Evolutionary conservation across 2,888 invertebrate genomes (phyloP).

Genomic region (Eudasyphora cyanicolor): DNA sequence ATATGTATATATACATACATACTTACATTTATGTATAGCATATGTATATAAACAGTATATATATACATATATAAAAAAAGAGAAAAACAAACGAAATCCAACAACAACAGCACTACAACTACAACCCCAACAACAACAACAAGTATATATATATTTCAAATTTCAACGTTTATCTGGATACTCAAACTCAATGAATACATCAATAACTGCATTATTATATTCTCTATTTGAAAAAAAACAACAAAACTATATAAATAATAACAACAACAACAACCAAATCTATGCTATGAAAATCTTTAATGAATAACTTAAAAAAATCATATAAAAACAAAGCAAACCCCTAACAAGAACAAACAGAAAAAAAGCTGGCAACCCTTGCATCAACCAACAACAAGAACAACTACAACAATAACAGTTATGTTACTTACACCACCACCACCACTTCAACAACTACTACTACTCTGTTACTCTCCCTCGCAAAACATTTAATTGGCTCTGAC

Average conservation of each 20-base stretch:
- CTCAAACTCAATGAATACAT: slow-evolving; percentile 31
- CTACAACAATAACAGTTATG: slow-evolving; percentile 43
- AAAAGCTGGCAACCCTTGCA: slow-evolving; percentile 64
- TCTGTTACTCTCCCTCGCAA: neutral
- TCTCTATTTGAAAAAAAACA: slow-evolving; percentile 16
- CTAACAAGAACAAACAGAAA: slow-evolving; percentile 7
- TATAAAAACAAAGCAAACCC: neutral
- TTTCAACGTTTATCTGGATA: slow-evolving; percentile 58
- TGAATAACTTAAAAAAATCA: neutral
- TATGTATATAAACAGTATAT: slow-evolving; percentile 52
- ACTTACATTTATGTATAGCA: slow-evolving; percentile 45
- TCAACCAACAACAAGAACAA: no score
- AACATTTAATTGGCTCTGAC: slow-evolving; percentile 40
- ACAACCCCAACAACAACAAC: slow-evolving; percentile 29
- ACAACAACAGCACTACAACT: slow-evolving; percentile 46
- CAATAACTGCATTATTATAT: slow-evolving; percentile 53
- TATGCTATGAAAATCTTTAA: slow-evolving; percentile 13
- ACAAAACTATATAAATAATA: no score
- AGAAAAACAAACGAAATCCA: no score
- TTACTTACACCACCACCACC: slow-evolving; percentile 21
- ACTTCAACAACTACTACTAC: slow-evolving; percentile 27
- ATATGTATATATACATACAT: slow-evolving; percentile 44
- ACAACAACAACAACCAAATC: slow-evolving; percentile 35
- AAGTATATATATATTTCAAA: slow-evolving; percentile 46
- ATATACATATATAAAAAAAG: slow-evolving; percentile 34